Evolutionary conservation across 2,888 invertebrate species (phyloP).

Genomic region (Therioaphis trifolii): DNA sequence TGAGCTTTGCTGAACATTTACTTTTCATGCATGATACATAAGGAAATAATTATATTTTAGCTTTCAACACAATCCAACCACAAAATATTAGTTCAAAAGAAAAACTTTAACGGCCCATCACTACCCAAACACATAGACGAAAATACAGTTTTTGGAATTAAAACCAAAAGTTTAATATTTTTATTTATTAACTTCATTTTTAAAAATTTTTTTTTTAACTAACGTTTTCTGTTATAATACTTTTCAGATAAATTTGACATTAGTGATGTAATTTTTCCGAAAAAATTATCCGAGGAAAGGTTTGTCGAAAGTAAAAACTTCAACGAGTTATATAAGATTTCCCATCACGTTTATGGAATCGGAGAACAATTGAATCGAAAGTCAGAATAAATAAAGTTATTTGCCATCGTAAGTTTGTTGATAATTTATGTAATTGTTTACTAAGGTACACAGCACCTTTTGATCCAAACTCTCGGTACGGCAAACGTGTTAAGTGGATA

Average conservation of each 20-base stretch:
- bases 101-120: conserved; percentile 5
- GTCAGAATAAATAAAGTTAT: background rate
- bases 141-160: conserved; percentile 23
- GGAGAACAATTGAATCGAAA: conserved; percentile 44
- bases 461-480: conserved; percentile 26
- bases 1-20: background rate
- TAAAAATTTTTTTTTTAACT: too few relatives aligned
- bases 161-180: conserved; percentile 16
- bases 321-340: conserved; percentile 17
- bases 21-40: background rate
- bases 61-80: background rate
- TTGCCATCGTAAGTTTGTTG: background rate
- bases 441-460: conserved; percentile 9
- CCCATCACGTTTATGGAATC: background rate
- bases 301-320: background rate
- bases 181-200: too few relatives aligned
- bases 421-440: background rate
- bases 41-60: background rate
- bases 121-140: conserved; percentile 22
- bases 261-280: conserved; percentile 27
- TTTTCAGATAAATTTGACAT: background rate
- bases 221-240: background rate
- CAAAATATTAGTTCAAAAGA: background rate
- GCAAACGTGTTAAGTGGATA: background rate
- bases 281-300: background rate